phyloP scores from a whole-genome alignment of 1,140 invertebrate species.

The Drosophila triauraria region DNA sequence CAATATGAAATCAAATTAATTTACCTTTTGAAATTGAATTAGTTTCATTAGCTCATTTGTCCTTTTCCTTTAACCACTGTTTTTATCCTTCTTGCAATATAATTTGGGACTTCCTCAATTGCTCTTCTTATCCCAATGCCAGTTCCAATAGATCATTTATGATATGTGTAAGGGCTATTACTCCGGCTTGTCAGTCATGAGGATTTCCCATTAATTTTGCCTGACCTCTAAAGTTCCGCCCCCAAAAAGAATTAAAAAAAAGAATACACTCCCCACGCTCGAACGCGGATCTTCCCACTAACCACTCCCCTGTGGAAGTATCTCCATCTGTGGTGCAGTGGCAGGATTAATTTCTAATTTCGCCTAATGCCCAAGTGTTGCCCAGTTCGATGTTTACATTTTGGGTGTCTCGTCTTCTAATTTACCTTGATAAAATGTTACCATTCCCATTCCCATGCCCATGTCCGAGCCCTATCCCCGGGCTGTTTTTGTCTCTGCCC shows the following conservation, averaged over 20 bases:
- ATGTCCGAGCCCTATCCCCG: conserved; percentile 49
- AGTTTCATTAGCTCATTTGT: neutral
- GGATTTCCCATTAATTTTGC: conserved; percentile 51
- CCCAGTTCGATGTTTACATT: conserved; percentile 47
- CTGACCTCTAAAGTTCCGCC: conserved; percentile 52
- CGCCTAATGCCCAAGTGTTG: conserved; percentile 53
- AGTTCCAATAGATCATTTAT: conserved; percentile 28
- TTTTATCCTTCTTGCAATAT: conserved; percentile 13
- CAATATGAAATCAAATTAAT: no score
- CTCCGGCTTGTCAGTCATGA: conserved; percentile 43
- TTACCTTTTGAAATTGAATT: neutral
- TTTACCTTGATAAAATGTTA: conserved; percentile 65
- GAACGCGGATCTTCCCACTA: conserved; percentile 5
- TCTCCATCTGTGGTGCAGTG: conserved; percentile 46
- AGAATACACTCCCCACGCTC: conserved; percentile 21
- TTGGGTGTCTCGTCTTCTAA: conserved; percentile 58
- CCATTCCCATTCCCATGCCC: conserved; percentile 46
- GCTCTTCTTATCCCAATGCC: conserved; percentile 12
- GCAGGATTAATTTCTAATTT: conserved; percentile 66
- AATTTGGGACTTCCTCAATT: conserved; percentile 37
- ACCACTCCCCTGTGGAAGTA: conserved; percentile 14
- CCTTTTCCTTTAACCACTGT: neutral
- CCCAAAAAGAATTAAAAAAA: conserved; percentile 13
- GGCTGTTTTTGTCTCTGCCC: conserved; percentile 60
- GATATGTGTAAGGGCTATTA: conserved; percentile 37